Evolutionary conservation across 2,888 invertebrate species (phyloP).

Genomic region (Sacculina carcini): DNA sequence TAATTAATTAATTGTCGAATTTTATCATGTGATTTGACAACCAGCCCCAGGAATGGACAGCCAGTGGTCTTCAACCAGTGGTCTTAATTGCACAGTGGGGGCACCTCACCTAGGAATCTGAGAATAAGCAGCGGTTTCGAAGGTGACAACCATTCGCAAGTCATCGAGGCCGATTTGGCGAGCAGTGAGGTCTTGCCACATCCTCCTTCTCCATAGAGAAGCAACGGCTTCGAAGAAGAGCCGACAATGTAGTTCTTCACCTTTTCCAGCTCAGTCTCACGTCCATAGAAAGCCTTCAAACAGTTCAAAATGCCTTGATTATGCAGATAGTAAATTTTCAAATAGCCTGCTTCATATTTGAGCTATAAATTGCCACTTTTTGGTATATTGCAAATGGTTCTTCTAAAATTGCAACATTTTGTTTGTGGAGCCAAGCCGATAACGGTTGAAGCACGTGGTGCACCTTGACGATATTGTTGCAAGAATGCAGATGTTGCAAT

Average conservation of each 20-base stretch:
- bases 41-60: no score
- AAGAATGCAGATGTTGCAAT: slow-evolving; percentile 68
- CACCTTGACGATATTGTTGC: slow-evolving; percentile 49
- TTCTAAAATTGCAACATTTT: no score
- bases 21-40: no score
- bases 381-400: no score
- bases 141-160: slow-evolving; percentile 15
- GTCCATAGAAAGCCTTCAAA: slow-evolving; percentile 56
- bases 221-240: slow-evolving; percentile 48
- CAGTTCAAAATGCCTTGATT: not conserved
- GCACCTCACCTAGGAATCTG: slow-evolving; percentile 40
- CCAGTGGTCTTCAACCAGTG: no score
- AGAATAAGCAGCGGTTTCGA: slow-evolving; percentile 61
- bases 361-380: no score
- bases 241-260: slow-evolving; percentile 60
- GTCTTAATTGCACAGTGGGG: not conserved
- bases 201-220: slow-evolving; percentile 82
- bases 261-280: slow-evolving; percentile 53
- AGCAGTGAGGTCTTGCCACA: slow-evolving; percentile 91
- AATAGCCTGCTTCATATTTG: no score
- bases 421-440: no score
- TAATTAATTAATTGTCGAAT: no score
- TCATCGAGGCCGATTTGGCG: slow-evolving; percentile 24
- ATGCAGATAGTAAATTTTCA: no score
- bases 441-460: not conserved